Evolutionary conservation across 1,140 invertebrate genomes (phyloP).

Genomic region (Drosophila repleta): DNA sequence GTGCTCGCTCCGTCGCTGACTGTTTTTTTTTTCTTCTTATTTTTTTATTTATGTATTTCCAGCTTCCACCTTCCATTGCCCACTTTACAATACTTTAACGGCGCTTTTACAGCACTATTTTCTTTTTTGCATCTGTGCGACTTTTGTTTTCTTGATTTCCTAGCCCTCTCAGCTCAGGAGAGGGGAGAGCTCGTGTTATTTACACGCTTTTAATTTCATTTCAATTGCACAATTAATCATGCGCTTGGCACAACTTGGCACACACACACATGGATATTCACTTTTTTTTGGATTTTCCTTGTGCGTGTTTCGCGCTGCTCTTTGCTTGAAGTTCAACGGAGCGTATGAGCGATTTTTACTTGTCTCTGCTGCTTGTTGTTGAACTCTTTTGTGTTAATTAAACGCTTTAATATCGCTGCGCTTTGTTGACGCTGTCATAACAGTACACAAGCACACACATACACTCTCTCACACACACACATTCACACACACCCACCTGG

Average conservation of each 20-base stretch:
- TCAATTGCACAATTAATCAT: slow-evolving; percentile 77
- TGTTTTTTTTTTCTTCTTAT: slow-evolving; percentile 12
- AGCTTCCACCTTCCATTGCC: slow-evolving; percentile 7
- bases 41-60: slow-evolving; percentile 37
- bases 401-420: slow-evolving; percentile 73
- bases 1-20: slow-evolving; percentile 22
- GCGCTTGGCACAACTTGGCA: slow-evolving; percentile 75
- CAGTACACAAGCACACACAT: slow-evolving; percentile 36
- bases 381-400: slow-evolving; percentile 81
- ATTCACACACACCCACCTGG: slow-evolving; percentile 15
- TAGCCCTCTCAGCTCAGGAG: no score
- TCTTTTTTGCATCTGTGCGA: neutral
- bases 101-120: slow-evolving; percentile 1
- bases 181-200: slow-evolving; percentile 34
- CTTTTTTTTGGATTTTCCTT: slow-evolving; percentile 46
- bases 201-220: slow-evolving; percentile 79
- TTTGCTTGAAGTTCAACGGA: slow-evolving; percentile 63
- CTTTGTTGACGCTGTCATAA: slow-evolving; percentile 78
- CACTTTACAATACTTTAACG: slow-evolving; percentile 3
- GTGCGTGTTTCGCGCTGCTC: slow-evolving; percentile 51
- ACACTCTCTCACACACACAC: slow-evolving; percentile 10
- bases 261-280: slow-evolving; percentile 3
- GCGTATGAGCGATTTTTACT: slow-evolving; percentile 75
- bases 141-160: slow-evolving; percentile 16
- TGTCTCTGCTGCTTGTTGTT: slow-evolving; percentile 63